Base-by-base conservation (phyloP, 2,797 vertebrate genomes). In the Valencia hispanica region DNA sequence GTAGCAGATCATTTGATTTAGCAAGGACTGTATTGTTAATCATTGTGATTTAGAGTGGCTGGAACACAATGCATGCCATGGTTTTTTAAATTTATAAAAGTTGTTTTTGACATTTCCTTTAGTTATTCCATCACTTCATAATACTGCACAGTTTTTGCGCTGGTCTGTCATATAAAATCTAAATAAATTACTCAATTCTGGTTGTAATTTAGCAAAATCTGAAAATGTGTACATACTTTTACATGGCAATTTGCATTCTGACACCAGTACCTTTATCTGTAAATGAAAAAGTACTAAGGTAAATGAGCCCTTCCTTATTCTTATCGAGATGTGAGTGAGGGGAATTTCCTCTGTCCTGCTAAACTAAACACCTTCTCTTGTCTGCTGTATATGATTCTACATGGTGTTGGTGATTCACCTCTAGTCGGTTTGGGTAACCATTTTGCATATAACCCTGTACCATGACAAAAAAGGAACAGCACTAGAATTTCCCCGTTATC, bases 401-500 rank as follows among this genome's bases (percentile, higher is more conserved):
- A 53, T 71, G 59, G 72, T 27, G 2, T 11, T 73, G 78, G n/a
- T 69, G 39, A 77, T 73, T 78, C 63, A 50, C 73, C 72, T 75
- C 75, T 70, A 79, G 68, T 83, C 78, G 59, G 25, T 71, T 82
- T 72, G 83, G 71, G 48, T 79, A 87, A 88, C 78, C 76, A 85
- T 72, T 87, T 87, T 22, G 65, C 14, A 65, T 51, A 82, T 76
- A 79, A 70, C 75, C 74, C 32, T 63, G 55, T 78, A 66, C 73
- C 2, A 69, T 76, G 83, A 82, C 78, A 59, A 50, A 79, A n/a
- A 75, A 32, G 80, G 68, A 90, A 90, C 41, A 53, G 72, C 36
- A 4, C 22, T 61, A 68, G 72, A 89, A 90, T 93, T 92, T 90
- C 74, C 90, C 72, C 92, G 75, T 92, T 94, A 93, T 95, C 93